Evolutionary conservation across 2,113 vertebrate genomes (phyloP).

Genomic region (Bolborhynchus lineola): DNA sequence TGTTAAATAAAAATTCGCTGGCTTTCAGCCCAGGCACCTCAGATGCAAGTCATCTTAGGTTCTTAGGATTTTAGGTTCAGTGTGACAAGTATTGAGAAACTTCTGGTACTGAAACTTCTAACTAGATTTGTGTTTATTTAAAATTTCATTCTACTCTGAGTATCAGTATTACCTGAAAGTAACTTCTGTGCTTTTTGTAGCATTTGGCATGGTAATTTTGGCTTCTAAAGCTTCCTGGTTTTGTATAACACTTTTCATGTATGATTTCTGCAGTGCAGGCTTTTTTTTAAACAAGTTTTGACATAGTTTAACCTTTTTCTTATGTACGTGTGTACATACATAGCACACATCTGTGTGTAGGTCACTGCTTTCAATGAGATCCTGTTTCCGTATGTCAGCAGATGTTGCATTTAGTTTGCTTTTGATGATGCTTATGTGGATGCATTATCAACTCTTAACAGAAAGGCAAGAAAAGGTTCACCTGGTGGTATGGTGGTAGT

Average conservation of each 20-base stretch:
- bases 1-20: constrained; percentile 7
- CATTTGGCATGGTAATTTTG: neutral
- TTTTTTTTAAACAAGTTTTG: neutral
- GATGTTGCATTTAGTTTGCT: neutral
- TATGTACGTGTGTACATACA: neutral
- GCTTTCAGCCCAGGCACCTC: neutral
- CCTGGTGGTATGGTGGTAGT: neutral
- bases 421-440: neutral
- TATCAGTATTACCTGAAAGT: neutral
- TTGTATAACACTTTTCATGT: neutral
- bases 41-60: neutral
- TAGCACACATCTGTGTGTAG: fast-evolving
- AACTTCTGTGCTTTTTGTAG: neutral
- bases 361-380: neutral
- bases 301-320: neutral
- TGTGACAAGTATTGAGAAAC: neutral
- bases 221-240: neutral
- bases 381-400: neutral
- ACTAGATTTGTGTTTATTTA: neutral
- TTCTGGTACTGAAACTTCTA: neutral
- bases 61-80: neutral
- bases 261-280: neutral
- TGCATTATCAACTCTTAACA: neutral
- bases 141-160: neutral
- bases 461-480: neutral